Percentiles rank a stretch among this genome's conserved stretches.
Evolutionary conservation across 2,888 invertebrate genomes (phyloP).

Genomic region (Coronaproctus castanopsis): DNA sequence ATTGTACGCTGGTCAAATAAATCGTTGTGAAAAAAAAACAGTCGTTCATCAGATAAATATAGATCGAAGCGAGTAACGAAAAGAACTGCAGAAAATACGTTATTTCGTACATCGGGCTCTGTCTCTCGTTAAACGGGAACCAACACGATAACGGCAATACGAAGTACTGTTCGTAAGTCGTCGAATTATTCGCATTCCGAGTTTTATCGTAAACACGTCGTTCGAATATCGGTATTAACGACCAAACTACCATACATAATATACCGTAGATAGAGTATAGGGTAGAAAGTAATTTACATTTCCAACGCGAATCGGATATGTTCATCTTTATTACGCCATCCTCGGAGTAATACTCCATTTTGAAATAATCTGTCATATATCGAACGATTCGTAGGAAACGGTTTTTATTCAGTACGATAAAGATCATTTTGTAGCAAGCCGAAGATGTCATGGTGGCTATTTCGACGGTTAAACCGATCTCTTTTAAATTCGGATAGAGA

Average conservation of each 20-base stretch:
- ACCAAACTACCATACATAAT: background rate
- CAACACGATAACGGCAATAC: constrained; percentile 13
- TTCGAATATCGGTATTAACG: background rate
- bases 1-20: constrained; percentile 13
- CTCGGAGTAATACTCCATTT: background rate
- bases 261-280: background rate
- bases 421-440: constrained; percentile 7
- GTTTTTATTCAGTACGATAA: background rate
- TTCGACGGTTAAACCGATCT: constrained; percentile 13
- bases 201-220: background rate
- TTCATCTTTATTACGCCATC: background rate
- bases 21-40: constrained; percentile 18
- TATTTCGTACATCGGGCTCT: constrained; percentile 9
- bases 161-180: too few species aligned
- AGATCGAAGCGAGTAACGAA: constrained; percentile 12
- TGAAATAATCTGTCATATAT: background rate
- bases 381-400: constrained; percentile 1
- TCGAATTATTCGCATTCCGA: too few species aligned
- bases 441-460: constrained; percentile 12
- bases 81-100: constrained; percentile 12
- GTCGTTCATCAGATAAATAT: constrained; percentile 17
- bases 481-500: constrained; percentile 11
- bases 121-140: constrained; percentile 12
- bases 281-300: background rate
- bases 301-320: background rate